Percentiles rank a stretch among this genome's conserved stretches.
phyloP scores from a whole-genome alignment of 2,888 invertebrate genomes.

The Malthinus seriepunctatus region DNA sequence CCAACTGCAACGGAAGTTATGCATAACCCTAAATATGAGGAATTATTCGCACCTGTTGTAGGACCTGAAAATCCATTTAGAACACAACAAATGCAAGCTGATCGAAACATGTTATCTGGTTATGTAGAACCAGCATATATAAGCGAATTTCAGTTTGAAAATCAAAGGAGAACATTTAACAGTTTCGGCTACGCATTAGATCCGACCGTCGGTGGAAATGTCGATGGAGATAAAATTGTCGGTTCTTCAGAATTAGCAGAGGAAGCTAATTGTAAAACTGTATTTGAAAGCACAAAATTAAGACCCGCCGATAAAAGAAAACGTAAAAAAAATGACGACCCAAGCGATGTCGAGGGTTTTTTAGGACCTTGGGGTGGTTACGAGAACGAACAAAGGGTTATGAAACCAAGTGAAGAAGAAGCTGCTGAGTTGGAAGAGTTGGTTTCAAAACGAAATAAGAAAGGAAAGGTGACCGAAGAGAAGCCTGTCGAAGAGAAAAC shows the following conservation, averaged over 20 bases:
- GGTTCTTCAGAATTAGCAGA: constrained; percentile 71
- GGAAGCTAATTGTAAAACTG: constrained; percentile 79
- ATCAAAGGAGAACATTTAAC: constrained; percentile 90
- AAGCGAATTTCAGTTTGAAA: constrained; percentile 97
- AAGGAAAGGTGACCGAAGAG: constrained; percentile 84
- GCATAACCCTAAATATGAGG: constrained; percentile 93
- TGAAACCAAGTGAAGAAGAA: constrained; percentile 92
- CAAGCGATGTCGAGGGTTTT: constrained; percentile 92
- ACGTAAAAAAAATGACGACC: constrained; percentile 84
- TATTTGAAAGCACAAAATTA: constrained; percentile 83
- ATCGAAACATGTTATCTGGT: constrained; percentile 90
- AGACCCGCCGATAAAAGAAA: constrained; percentile 80
- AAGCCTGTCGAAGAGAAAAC: constrained; percentile 95
- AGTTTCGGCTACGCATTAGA: constrained; percentile 96
- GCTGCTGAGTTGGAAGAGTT: constrained; percentile 94
- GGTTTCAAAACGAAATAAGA: constrained; percentile 86
- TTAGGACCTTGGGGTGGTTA: constrained; percentile 98
- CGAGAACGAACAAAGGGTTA: constrained; percentile 84
- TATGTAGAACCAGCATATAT: constrained; percentile 94
- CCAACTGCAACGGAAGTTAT: constrained; percentile 79
- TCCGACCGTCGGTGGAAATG: constrained; percentile 75
- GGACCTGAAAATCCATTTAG: constrained; percentile 94
- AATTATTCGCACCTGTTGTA: constrained; percentile 87
- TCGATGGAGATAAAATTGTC: constrained; percentile 51
- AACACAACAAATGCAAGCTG: constrained; percentile 85